Base-by-base conservation (phyloP, 2,797 vertebrate species). In the Rallus crepitans region DNA sequence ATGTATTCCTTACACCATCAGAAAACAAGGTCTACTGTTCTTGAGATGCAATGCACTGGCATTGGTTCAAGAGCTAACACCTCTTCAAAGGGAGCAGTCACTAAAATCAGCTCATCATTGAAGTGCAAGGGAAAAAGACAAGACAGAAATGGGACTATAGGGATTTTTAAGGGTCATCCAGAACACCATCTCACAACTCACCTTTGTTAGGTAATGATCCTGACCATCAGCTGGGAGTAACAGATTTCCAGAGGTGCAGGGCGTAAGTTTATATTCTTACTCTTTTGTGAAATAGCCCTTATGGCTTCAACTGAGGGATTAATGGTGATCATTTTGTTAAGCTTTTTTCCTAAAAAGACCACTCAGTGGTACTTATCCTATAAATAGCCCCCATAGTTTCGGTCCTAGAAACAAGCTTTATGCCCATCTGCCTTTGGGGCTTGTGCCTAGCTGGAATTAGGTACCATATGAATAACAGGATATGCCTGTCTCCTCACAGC, bases 21-120 rank as follows among this genome's bases (percentile, higher is more conserved):
- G 75, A 95, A 97, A 96, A 96, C 90, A 96, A 96, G 89, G 93
- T 92, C 94, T 96, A 56, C 88, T 93, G 30, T 94, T 95, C 89
- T 77, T 82, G 77, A 95, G 88, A 78, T 94, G 91, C 80, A 82
- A 81, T n/a, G 50, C 33, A 8, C 50, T 94, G 94, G 89, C 90
- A 55, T 28, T 71, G 86, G 11, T 94, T 96, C 86, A 95, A 82
- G 90, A 94, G 8, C 68, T 85, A 90, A 92, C 93, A 94, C 93
- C 81, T 96, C 91, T 95, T 96, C 78, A 89, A 79, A 95, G 94
- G 77, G 88, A 95, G 90, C 78, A 92, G 89, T 95, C 78, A 28
- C 81, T 89, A 75, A 94, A 96, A 94, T 92, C 88, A 85, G 57
- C 68, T 97, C 75, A 53, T 80, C 72, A 8, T 64, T 80, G 78